A percentile compares a stretch with the other conserved stretches of the same genome.
Evolutionary conservation across 2,797 vertebrate species (phyloP).

Genomic region (Taeniopygia guttata): DNA sequence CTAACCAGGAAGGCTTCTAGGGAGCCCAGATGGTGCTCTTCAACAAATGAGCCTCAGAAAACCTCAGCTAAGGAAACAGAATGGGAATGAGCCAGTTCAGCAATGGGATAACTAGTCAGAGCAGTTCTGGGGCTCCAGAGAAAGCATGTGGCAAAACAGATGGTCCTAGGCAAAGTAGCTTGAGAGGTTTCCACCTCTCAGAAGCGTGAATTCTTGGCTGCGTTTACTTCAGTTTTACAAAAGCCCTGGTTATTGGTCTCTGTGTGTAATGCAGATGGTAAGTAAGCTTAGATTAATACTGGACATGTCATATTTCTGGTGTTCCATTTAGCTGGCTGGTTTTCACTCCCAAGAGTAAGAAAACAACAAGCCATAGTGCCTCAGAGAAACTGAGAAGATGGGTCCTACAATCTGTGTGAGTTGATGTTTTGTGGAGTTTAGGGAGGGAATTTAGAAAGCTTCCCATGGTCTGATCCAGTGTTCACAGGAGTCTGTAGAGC

Average conservation of each 20-base stretch:
- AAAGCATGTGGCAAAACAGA: constrained; percentile 14
- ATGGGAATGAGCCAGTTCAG: not conserved
- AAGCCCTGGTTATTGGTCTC: not conserved
- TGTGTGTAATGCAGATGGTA: not conserved
- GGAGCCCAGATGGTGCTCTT: constrained; percentile 37
- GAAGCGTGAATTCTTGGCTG: not conserved
- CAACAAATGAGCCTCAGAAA: not conserved
- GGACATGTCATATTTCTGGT: not conserved
- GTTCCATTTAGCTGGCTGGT: not conserved
- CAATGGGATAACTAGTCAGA: not conserved
- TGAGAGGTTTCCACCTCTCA: not conserved
- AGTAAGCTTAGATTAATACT: not conserved
- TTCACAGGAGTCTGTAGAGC: not conserved
- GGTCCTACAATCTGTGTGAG: not conserved
- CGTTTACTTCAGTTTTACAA: not conserved
- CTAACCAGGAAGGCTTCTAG: constrained; percentile 19
- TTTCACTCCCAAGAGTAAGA: not conserved
- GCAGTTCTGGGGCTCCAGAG: not conserved
- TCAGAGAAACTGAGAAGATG: not conserved
- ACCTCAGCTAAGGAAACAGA: not conserved
- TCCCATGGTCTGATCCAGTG: not conserved
- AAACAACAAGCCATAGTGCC: not conserved
- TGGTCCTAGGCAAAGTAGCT: not conserved
- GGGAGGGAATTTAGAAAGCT: not conserved
- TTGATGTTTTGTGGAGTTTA: not conserved